These are phyloP conservation scores for Zingel zingel DNA, from an alignment of 2,113 vertebrate species.

Conservation along the genomic window DNA sequence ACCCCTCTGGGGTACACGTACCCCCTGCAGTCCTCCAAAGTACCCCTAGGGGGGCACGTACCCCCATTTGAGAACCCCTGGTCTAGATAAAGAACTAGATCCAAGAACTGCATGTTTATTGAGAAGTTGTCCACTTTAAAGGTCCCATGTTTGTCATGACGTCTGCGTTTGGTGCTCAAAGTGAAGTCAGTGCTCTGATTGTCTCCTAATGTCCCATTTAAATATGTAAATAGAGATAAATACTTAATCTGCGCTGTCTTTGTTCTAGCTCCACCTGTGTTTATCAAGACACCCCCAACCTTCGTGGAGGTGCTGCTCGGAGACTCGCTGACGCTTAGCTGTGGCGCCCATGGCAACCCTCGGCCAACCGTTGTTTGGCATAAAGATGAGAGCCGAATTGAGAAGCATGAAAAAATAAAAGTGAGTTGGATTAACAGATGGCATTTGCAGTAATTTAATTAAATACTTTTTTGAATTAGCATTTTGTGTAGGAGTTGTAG, in stretches of 20 bases:
- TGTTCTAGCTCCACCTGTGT: conserved; percentile 89
- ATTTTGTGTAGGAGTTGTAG: conserved; percentile 15
- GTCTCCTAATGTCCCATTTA: background rate
- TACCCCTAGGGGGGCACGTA: no score
- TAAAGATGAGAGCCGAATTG: conserved; percentile 84
- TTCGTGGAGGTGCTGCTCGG: conserved; percentile 90
- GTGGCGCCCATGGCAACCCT: conserved; percentile 91
- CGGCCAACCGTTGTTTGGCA: conserved; percentile 91
- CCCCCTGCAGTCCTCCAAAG: no score
- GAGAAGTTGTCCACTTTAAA: background rate
- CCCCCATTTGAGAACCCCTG: no score
- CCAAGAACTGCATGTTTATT: no score
- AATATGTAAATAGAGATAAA: conserved; percentile 1
- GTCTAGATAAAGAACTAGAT: no score
- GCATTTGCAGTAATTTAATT: conserved; percentile 47
- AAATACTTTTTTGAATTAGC: conserved; percentile 46
- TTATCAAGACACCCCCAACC: conserved; percentile 89
- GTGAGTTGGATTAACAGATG: conserved; percentile 76
- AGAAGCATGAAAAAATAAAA: conserved; percentile 87
- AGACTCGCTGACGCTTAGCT: conserved; percentile 88
- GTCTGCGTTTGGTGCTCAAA: background rate
- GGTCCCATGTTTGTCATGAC: background rate
- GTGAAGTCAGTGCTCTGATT: background rate
- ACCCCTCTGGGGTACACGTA: no score
- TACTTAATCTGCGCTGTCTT: background rate